Evolutionary conservation across 2,797 vertebrate species (phyloP).

Genomic region (Pangasius macronema): DNA sequence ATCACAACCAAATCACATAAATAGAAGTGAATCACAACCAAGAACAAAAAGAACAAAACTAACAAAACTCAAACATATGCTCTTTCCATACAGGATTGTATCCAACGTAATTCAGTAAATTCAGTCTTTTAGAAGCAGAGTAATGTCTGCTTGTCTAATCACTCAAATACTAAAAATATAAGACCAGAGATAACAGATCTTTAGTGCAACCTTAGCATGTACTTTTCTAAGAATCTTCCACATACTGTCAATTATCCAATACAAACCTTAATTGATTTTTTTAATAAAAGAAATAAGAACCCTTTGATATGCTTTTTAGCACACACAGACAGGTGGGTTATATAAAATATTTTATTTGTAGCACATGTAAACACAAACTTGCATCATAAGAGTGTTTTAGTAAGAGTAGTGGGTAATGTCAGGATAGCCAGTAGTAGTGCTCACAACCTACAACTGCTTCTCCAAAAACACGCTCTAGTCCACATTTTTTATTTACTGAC

Average conservation of each 20-base stretch:
- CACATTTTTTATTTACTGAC: not conserved
- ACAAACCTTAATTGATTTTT: not conserved
- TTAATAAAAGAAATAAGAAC: not conserved
- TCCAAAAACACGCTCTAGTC: not conserved
- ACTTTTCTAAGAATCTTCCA: not conserved
- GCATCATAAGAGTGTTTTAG: too few species aligned
- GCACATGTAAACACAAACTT: not conserved
- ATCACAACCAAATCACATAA: not conserved
- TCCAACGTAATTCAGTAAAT: not conserved
- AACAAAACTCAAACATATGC: not conserved
- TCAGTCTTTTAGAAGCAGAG: not conserved
- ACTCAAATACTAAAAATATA: not conserved
- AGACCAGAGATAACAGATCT: not conserved
- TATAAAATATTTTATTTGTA: slow-evolving; percentile 16
- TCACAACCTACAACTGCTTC: not conserved
- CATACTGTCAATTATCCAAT: not conserved
- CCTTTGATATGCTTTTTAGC: not conserved
- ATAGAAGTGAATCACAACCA: not conserved
- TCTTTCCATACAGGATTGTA: not conserved
- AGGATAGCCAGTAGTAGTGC: not conserved
- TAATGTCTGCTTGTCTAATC: not conserved
- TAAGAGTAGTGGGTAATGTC: too few species aligned
- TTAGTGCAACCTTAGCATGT: not conserved
- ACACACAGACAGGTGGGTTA: not conserved
- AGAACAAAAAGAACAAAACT: not conserved